A percentile compares a stretch with the other conserved stretches of the same genome.
Conservation (phyloP, 2,797 vertebrate genomes). For the Coranthus polyacanthus region DNA sequence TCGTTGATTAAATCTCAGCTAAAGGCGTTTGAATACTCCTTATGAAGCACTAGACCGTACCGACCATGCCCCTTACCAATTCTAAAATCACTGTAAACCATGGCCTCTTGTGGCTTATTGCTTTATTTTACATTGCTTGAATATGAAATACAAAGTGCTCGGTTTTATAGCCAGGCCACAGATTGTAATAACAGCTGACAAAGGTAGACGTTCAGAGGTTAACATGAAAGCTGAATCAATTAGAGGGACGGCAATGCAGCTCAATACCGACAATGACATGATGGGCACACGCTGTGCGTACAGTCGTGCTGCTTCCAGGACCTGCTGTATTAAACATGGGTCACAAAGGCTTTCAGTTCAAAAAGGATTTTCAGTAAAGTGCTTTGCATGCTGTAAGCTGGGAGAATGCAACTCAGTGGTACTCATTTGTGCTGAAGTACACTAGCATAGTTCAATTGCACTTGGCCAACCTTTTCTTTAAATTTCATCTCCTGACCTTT, state of each 20-base stretch:
- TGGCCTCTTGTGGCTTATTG: no score
- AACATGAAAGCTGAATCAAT: background rate
- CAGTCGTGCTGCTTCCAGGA: background rate
- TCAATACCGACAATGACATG: background rate
- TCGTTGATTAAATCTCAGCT: no score
- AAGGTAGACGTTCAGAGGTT: background rate
- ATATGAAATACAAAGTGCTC: no score
- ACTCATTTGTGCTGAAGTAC: slow-evolving; percentile 1
- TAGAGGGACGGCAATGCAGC: background rate
- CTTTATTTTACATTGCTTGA: no score
- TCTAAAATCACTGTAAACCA: no score
- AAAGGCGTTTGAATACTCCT: no score
- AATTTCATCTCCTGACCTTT: slow-evolving; percentile 19
- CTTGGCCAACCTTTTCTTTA: background rate
- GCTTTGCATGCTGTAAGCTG: slow-evolving; percentile 18
- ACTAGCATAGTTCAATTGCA: slow-evolving; percentile 13
- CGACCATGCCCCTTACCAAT: no score
- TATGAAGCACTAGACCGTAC: no score
- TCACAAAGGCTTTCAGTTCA: slow-evolving; percentile 24
- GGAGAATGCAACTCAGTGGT: slow-evolving; percentile 13
- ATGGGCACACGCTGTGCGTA: background rate
- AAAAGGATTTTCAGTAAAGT: slow-evolving; percentile 28
- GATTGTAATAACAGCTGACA: background rate
- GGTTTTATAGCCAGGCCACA: no score
- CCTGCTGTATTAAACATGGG: slow-evolving; percentile 22